Percentiles rank a stretch among this genome's conserved stretches.
Evolutionary conservation across 2,888 invertebrate genomes (phyloP).

Genomic region (Uloborus plumipes): DNA sequence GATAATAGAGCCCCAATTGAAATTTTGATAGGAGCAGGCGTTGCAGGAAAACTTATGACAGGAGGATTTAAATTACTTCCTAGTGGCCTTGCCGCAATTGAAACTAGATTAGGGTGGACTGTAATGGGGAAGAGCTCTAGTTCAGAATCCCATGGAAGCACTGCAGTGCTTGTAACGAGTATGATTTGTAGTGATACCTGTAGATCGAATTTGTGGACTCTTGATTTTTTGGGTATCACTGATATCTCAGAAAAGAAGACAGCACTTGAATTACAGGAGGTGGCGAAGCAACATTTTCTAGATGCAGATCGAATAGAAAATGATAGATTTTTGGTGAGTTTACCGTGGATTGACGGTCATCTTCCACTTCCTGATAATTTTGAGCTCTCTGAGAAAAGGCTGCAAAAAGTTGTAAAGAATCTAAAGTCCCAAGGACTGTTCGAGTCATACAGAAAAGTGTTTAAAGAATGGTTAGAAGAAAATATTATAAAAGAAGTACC

Average conservation of each 20-base stretch:
- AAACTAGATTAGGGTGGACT: background rate
- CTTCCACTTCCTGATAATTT: slow-evolving; percentile 17
- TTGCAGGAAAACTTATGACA: background rate
- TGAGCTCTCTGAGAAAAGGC: slow-evolving; percentile 18
- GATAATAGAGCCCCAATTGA: slow-evolving; percentile 12
- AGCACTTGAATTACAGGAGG: background rate
- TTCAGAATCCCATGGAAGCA: background rate
- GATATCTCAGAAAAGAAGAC: background rate
- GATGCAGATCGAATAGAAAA: background rate
- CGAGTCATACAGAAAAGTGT: background rate
- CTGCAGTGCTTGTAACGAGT: background rate
- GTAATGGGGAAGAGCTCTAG: background rate
- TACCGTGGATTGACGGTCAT: background rate
- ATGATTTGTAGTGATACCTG: background rate
- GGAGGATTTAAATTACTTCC: slow-evolving; percentile 1
- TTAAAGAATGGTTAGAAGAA: slow-evolving; percentile 8
- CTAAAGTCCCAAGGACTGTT: background rate
- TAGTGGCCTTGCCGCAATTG: slow-evolving; percentile 6
- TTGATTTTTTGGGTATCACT: background rate
- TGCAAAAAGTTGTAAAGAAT: background rate
- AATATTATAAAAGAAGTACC: slow-evolving; percentile 12
- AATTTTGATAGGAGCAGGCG: slow-evolving; percentile 12
- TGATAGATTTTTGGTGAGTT: background rate
- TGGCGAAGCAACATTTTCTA: background rate
- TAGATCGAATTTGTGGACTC: background rate